Percentiles rank a stretch among this genome's conserved stretches.
phyloP scores from a whole-genome alignment of 2,113 vertebrate genomes.

The Sus scrofa region DNA sequence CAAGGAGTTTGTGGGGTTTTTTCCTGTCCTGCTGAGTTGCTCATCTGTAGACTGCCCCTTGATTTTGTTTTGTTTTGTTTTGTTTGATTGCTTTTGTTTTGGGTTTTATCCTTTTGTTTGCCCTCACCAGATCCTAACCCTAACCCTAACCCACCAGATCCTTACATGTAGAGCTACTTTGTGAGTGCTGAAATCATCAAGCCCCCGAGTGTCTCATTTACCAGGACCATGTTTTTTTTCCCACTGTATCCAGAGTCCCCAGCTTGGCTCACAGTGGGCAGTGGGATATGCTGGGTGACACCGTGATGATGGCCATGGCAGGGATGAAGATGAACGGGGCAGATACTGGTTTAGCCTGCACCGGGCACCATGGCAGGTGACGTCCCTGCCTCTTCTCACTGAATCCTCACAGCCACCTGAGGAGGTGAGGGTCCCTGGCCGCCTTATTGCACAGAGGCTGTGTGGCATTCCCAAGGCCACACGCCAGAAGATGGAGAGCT shows the following conservation, averaged over 20 bases:
- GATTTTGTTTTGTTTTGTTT: background rate
- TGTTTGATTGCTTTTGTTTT: background rate
- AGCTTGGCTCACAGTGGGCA: background rate
- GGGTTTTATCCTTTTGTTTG: background rate
- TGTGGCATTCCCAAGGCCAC: background rate
- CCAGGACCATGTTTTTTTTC: background rate
- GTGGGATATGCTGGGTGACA: accelerated
- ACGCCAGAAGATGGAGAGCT: accelerated
- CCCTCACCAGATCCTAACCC: background rate
- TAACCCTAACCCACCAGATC: accelerated
- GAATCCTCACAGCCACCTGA: accelerated
- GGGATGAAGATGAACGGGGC: background rate
- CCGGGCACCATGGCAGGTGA: background rate
- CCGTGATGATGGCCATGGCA: background rate
- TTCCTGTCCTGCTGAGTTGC: accelerated
- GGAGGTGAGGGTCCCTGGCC: accelerated
- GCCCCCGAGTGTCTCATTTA: accelerated
- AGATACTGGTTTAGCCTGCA: background rate
- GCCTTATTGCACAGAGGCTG: accelerated
- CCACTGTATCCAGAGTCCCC: too few relatives aligned
- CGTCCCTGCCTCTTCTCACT: background rate
- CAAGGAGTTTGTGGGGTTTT: background rate
- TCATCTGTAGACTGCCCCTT: background rate
- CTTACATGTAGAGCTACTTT: background rate
- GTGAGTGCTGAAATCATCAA: background rate